A percentile compares a stretch with the other conserved stretches of the same genome.
phyloP scores from a whole-genome alignment of 2,888 invertebrate species.

The Stenodema calcarata region DNA sequence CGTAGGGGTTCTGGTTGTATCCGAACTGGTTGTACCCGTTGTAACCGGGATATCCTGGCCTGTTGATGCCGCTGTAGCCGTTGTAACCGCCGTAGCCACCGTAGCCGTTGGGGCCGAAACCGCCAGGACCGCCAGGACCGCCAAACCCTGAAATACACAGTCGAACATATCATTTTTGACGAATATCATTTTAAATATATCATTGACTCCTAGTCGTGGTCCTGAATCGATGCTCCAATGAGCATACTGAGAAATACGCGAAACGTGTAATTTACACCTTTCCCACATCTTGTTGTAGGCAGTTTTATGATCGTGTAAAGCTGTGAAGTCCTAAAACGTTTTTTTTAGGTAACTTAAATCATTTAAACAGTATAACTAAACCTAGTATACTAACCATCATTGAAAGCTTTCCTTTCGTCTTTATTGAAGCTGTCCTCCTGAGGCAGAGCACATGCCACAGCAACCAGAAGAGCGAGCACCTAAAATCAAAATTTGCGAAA shows the following conservation, averaged over 20 bases:
- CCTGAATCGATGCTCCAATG: too few relatives aligned
- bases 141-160: background rate
- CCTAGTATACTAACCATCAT: background rate
- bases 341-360: too few relatives aligned
- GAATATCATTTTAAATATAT: too few relatives aligned
- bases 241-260: too few relatives aligned
- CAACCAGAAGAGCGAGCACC: constrained; percentile 11
- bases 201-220: too few relatives aligned
- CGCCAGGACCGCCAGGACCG: background rate
- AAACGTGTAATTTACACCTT: too few relatives aligned
- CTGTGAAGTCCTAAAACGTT: too few relatives aligned
- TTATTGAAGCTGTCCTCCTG: background rate
- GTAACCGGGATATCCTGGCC: constrained; percentile 16
- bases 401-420: background rate
- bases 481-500: background rate
- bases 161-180: background rate
- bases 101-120: constrained; percentile 17
- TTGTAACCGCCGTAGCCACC: constrained; percentile 20
- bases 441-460: background rate
- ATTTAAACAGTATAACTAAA: too few relatives aligned
- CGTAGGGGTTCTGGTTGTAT: constrained; percentile 1
- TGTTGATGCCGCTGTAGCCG: constrained; percentile 35
- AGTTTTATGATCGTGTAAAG: too few relatives aligned
- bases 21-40: constrained; percentile 21
- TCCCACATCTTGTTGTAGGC: too few relatives aligned